These are phyloP conservation scores for Paralichthys olivaceus DNA, from an alignment of 2,113 vertebrate genomes.

Conservation along the genomic window DNA sequence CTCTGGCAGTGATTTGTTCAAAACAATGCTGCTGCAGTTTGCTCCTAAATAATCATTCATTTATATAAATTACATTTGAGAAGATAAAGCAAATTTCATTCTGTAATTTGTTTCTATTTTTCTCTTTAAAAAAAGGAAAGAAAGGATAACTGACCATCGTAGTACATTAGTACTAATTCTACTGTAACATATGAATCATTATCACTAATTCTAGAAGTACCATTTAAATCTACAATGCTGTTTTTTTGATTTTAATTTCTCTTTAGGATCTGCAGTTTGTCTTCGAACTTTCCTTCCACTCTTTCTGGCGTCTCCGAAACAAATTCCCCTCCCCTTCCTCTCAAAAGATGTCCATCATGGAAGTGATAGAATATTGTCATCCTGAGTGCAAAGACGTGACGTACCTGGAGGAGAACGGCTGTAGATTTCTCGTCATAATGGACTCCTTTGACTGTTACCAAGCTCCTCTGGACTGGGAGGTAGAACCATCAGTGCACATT, in stretches of 20 bases:
- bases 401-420: slow-evolving; percentile 58
- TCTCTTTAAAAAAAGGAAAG: too few species aligned
- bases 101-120: too few species aligned
- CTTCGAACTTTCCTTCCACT: slow-evolving; percentile 70
- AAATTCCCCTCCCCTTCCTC: neutral
- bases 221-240: too few species aligned
- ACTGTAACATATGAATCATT: too few species aligned
- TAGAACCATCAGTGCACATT: slow-evolving; percentile 30
- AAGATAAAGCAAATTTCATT: too few species aligned
- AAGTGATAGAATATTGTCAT: slow-evolving; percentile 61
- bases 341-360: slow-evolving; percentile 53
- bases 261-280: slow-evolving; percentile 78
- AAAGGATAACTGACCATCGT: too few species aligned
- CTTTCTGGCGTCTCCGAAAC: slow-evolving; percentile 55
- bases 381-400: slow-evolving; percentile 41
- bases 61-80: too few species aligned
- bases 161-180: too few species aligned
- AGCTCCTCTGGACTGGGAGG: slow-evolving; percentile 73
- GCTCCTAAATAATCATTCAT: too few species aligned
- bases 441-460: slow-evolving; percentile 77
- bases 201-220: too few species aligned
- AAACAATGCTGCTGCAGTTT: too few species aligned
- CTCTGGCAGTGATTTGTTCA: too few species aligned
- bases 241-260: neutral
- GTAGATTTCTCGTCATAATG: slow-evolving; percentile 76